Percentiles rank a stretch among this genome's conserved stretches.
Conservation (phyloP, 2,888 invertebrate genomes). For the Drosophila demipolita region DNA sequence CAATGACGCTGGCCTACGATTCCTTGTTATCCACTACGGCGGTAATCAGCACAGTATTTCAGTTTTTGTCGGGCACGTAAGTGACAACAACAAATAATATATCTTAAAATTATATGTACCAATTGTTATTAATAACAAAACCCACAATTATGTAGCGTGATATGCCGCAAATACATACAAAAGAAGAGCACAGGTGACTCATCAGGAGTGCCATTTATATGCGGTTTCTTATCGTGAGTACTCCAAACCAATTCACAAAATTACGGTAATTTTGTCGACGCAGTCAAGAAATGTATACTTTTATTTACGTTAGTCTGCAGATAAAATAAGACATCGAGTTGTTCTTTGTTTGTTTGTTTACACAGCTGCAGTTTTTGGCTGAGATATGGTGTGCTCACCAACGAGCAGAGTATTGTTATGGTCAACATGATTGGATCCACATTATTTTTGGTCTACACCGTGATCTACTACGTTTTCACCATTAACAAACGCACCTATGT, state of each 20-base stretch:
- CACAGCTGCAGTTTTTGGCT: conserved; percentile 91
- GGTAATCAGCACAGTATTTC: conserved; percentile 91
- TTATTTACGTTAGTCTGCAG: neutral
- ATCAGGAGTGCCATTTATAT: conserved; percentile 91
- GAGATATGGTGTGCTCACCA: conserved; percentile 91
- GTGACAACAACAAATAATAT: conserved; percentile 81
- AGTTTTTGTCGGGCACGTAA: conserved; percentile 95
- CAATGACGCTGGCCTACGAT: conserved; percentile 66
- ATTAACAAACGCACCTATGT: conserved; percentile 89
- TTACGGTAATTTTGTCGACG: conserved; percentile 59
- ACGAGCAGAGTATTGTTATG: conserved; percentile 89
- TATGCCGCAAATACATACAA: conserved; percentile 90
- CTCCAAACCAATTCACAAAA: neutral
- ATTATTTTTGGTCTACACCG: conserved; percentile 89
- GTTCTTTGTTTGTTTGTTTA: conserved; percentile 23
- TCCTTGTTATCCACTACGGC: conserved; percentile 86
- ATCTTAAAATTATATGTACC: neutral
- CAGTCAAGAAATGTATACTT: conserved; percentile 39
- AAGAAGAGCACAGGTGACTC: conserved; percentile 92
- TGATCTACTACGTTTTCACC: conserved; percentile 90
- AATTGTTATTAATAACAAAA: conserved; percentile 19
- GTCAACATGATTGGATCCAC: conserved; percentile 91
- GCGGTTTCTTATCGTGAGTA: conserved; percentile 91
- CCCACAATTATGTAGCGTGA: conserved; percentile 86
- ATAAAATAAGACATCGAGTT: conserved; percentile 14